Percentiles rank a stretch among this genome's conserved stretches.
phyloP scores from a whole-genome alignment of 1,140 invertebrate species.

The Akabosia matsudoensis region DNA sequence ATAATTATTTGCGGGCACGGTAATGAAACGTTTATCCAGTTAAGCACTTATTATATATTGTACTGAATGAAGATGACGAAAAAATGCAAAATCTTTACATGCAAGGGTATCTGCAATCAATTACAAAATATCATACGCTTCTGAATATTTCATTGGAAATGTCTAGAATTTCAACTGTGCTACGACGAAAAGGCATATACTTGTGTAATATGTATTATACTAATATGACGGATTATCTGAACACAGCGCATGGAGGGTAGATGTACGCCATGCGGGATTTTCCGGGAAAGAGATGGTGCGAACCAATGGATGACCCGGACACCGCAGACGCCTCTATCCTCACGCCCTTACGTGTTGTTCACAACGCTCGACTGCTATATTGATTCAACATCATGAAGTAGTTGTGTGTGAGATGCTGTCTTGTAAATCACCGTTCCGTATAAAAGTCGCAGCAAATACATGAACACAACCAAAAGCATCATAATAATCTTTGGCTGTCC shows the following conservation, averaged over 20 bases:
- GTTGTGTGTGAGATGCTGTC: neutral
- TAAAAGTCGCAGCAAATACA: neutral
- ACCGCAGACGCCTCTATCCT: constrained; percentile 47
- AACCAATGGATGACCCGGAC: constrained; percentile 47
- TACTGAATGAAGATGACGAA: constrained; percentile 3
- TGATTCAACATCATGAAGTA: constrained; percentile 43
- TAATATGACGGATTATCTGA: constrained; percentile 4
- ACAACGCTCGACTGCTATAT: constrained; percentile 45
- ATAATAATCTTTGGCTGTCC: neutral
- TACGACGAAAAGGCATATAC: neutral
- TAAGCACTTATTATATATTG: neutral
- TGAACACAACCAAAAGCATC: neutral
- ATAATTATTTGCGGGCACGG: too few relatives aligned
- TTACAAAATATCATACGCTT: too few relatives aligned
- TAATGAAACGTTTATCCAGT: too few relatives aligned
- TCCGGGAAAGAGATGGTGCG: constrained; percentile 43
- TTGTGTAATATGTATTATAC: neutral
- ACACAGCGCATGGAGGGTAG: constrained; percentile 46
- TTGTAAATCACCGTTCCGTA: neutral
- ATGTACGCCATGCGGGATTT: constrained; percentile 46
- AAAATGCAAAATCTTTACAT: neutral
- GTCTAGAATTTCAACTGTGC: too few relatives aligned
- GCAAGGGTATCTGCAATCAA: too few relatives aligned
- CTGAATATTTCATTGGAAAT: too few relatives aligned
- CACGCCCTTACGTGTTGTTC: constrained; percentile 47